Evolutionary conservation across 2,888 invertebrate genomes (phyloP).

Genomic region (Leucania comma): DNA sequence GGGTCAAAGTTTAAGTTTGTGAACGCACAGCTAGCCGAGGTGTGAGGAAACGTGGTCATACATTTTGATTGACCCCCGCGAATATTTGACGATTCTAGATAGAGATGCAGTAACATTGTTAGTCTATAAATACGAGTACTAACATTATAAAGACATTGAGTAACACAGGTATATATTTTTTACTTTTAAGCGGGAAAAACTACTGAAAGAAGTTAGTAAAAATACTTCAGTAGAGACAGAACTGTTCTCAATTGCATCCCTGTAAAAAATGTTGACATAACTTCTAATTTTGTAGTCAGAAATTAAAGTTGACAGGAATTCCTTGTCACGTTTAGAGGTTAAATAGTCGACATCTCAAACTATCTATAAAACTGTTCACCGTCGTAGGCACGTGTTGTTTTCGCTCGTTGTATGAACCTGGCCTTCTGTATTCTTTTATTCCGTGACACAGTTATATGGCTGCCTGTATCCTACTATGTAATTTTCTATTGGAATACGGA

Average conservation of each 20-base stretch:
- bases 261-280: background rate
- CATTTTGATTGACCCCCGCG: background rate
- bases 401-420: background rate
- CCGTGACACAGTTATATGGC: conserved; percentile 32
- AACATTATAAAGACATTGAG: too few relatives aligned
- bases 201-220: too few relatives aligned
- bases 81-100: background rate
- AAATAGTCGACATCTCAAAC: background rate
- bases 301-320: background rate
- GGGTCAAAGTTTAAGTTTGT: too few relatives aligned
- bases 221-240: too few relatives aligned
- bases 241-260: too few relatives aligned
- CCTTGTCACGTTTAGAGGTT: too few relatives aligned
- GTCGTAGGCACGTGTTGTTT: background rate
- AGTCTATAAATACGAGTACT: too few relatives aligned
- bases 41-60: background rate
- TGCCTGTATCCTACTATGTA: conserved; percentile 26
- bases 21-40: background rate
- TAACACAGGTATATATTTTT: too few relatives aligned
- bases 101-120: background rate
- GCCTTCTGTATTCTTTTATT: conserved; percentile 11
- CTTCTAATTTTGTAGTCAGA: background rate
- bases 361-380: too few relatives aligned
- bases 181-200: too few relatives aligned
- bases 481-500: conserved; percentile 38